These are phyloP conservation scores for Teleopsis dalmanni DNA, from an alignment of 1,140 invertebrate genomes.

Conservation along the genomic window DNA sequence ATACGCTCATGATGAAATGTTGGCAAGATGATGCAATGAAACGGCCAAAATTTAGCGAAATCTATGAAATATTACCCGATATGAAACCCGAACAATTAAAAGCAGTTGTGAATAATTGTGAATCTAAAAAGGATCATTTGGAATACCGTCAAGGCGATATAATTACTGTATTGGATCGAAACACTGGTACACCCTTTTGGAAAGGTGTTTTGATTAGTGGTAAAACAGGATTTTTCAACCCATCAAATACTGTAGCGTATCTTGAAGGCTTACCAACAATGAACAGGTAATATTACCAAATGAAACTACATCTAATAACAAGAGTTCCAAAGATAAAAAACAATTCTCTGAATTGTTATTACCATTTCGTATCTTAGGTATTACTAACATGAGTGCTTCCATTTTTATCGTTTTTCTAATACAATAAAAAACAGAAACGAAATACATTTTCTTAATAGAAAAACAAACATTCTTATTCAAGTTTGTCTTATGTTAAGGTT, in stretches of 20 bases:
- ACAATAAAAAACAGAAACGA: too few species aligned
- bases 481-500: too few species aligned
- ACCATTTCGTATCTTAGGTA: too few species aligned
- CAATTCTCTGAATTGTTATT: too few species aligned
- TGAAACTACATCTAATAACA: not conserved
- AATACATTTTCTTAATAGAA: too few species aligned
- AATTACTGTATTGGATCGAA: slow-evolving; percentile 89
- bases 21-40: slow-evolving; percentile 89
- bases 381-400: too few species aligned
- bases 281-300: slow-evolving; percentile 23
- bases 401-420: not conserved
- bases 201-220: slow-evolving; percentile 77
- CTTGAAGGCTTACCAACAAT: slow-evolving; percentile 66
- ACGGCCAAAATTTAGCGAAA: slow-evolving; percentile 83
- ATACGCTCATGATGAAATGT: slow-evolving; percentile 86
- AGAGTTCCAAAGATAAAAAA: too few species aligned
- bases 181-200: slow-evolving; percentile 57
- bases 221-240: slow-evolving; percentile 84
- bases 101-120: slow-evolving; percentile 46
- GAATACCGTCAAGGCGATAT: slow-evolving; percentile 81
- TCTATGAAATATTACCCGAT: slow-evolving; percentile 72
- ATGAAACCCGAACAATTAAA: slow-evolving; percentile 87
- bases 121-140: slow-evolving; percentile 57
- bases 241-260: slow-evolving; percentile 80
- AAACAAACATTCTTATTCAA: too few species aligned